phyloP scores from a whole-genome alignment of 2,113 vertebrate genomes.

The Ptyas mucosa region DNA sequence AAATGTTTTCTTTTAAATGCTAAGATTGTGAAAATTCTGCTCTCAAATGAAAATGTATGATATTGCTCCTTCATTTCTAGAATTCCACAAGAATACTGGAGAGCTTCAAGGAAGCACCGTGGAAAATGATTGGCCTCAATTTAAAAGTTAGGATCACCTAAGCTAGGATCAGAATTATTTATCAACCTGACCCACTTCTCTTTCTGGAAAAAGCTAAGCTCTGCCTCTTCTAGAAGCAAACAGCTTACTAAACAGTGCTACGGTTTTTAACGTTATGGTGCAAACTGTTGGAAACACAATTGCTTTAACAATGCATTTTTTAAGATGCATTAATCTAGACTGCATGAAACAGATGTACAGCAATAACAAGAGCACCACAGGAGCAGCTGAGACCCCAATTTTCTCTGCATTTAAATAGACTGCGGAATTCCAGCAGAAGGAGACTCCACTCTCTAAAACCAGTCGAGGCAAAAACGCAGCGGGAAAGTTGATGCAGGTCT shows the following conservation, averaged over 20 bases:
- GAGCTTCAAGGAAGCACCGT: neutral
- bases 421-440: neutral
- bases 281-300: neutral
- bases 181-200: neutral
- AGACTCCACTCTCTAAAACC: neutral
- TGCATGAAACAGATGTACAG: neutral
- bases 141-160: neutral
- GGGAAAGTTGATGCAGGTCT: neutral
- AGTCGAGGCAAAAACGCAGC: neutral
- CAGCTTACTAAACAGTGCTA: neutral
- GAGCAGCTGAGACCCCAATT: constrained; percentile 16
- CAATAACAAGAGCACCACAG: constrained; percentile 8
- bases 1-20: neutral
- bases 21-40: neutral
- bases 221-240: neutral
- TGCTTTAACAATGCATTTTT: constrained; percentile 5
- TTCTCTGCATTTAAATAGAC: constrained; percentile 17
- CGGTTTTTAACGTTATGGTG: neutral
- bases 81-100: neutral
- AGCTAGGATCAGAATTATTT: neutral
- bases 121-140: neutral
- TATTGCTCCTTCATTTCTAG: neutral
- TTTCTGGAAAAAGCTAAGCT: neutral
- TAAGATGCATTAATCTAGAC: neutral
- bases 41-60: neutral